Evolutionary conservation across 2,113 vertebrate genomes (phyloP), one percentile per base, ranked within the genome.

Genomic region (Equus quagga): DNA sequence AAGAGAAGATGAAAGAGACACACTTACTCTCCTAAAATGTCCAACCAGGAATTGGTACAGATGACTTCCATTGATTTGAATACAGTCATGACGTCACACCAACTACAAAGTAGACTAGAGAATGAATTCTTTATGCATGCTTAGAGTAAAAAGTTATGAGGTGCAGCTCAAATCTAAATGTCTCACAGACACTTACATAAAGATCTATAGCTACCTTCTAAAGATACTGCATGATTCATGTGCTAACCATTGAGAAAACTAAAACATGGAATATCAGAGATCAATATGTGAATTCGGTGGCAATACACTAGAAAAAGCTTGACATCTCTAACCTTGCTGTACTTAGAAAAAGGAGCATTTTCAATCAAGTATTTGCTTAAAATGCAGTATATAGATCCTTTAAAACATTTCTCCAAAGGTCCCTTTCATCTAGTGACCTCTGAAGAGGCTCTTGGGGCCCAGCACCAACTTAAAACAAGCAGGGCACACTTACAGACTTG

Each of bases 371-470:
- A 62, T 91, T 92, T 95, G n/a, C 70, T 91, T 97, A 89, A 96
- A 97, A 91, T 85, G 4, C 72, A 94, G 33, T 70, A 26, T 87
- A 91, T 6, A 87, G 3, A 70, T 58, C 19, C 46, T 87, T 95
- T 80, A 83, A 93, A 90, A 87, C 58, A 94, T 96, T 84, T 92
- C 46, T 94, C 60, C 46, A 90, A 98, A 97, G 44, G 3, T 13
- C 3, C 2, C 64, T 98, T 97, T 98, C 56, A 97, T 97, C 54
- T 84, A 76, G 21, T 86, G 76, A 95, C 84, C 92, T 96, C 54
- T 90, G 33, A 96, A 94, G 65, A 91, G 70, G 26, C 91, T 95
- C 88, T 54, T 78, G 92, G 65, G 76, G 6, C 21, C 69, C 17
- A 88, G 75, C 2, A 44, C 17, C 73, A 88, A 93, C 88, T 94